These are phyloP conservation scores for Heliconius congener DNA, from an alignment of 1,140 invertebrate species.

Conservation along the genomic window DNA sequence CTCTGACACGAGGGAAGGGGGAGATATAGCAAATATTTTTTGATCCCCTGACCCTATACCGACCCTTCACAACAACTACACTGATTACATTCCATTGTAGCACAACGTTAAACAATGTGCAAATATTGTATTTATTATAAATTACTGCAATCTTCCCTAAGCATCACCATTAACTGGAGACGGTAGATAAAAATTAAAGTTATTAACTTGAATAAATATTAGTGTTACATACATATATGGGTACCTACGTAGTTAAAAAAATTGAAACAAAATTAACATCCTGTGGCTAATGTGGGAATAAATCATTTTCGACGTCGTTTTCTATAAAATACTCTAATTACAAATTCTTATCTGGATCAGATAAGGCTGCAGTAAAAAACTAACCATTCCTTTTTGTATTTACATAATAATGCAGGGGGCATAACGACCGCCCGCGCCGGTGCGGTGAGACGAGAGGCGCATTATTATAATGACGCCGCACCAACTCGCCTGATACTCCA, in stretches of 20 bases:
- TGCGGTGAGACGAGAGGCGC: constrained; percentile 35
- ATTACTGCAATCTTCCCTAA: constrained; percentile 4
- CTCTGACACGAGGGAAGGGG: constrained; percentile 45
- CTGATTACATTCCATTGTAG: constrained; percentile 74
- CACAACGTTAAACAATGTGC: constrained; percentile 57
- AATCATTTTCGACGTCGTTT: constrained; percentile 41
- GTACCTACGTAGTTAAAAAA: not conserved
- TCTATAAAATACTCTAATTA: constrained; percentile 58
- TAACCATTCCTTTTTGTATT: constrained; percentile 69
- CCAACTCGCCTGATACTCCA: constrained; percentile 45
- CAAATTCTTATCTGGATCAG: constrained; percentile 70
- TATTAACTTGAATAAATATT: not conserved
- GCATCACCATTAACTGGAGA: not conserved
- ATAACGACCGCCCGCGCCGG: constrained; percentile 60
- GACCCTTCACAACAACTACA: constrained; percentile 59
- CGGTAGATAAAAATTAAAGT: too few relatives aligned
- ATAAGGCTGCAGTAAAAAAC: constrained; percentile 62
- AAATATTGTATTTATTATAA: constrained; percentile 44
- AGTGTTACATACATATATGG: not conserved
- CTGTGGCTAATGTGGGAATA: constrained; percentile 1
- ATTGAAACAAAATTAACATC: constrained; percentile 8
- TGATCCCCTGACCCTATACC: constrained; percentile 54
- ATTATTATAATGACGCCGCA: constrained; percentile 56
- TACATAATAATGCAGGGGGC: constrained; percentile 78
- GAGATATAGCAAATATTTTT: constrained; percentile 53